These are phyloP conservation scores for Bombycilla garrulus DNA, from an alignment of 2,113 vertebrate species.

Conservation along the genomic window DNA sequence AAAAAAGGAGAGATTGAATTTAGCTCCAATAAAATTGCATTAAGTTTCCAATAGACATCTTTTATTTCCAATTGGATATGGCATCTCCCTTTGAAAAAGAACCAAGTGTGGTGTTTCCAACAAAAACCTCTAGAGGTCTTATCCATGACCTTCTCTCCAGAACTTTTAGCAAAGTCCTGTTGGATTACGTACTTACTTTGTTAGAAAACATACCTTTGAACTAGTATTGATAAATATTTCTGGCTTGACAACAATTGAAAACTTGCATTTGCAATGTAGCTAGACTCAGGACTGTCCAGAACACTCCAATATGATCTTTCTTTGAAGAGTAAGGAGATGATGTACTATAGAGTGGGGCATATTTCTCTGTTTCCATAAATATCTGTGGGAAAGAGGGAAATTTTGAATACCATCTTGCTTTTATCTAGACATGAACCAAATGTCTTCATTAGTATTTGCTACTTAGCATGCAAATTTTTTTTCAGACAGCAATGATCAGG, in stretches of 20 bases:
- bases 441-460: neutral
- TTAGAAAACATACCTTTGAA: neutral
- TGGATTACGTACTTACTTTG: neutral
- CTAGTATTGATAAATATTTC: neutral
- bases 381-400: neutral
- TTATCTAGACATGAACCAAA: neutral
- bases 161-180: slow-evolving; percentile 7
- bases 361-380: neutral
- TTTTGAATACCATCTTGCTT: neutral
- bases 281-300: neutral
- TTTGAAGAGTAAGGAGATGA: neutral
- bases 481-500: neutral
- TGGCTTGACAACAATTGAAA: neutral
- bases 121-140: slow-evolving; percentile 30
- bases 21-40: slow-evolving; percentile 51
- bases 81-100: slow-evolving; percentile 29
- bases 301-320: neutral
- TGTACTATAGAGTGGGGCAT: no score
- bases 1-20: slow-evolving; percentile 53
- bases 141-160: slow-evolving; percentile 17
- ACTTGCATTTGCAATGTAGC: neutral
- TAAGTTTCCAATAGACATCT: slow-evolving; percentile 31
- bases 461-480: neutral
- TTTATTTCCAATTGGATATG: slow-evolving; percentile 56
- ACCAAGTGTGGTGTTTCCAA: neutral